A percentile compares a stretch with the other conserved stretches of the same genome.
Evolutionary conservation across 2,888 invertebrate species (phyloP).

Genomic region (Schizaphis graminum): DNA sequence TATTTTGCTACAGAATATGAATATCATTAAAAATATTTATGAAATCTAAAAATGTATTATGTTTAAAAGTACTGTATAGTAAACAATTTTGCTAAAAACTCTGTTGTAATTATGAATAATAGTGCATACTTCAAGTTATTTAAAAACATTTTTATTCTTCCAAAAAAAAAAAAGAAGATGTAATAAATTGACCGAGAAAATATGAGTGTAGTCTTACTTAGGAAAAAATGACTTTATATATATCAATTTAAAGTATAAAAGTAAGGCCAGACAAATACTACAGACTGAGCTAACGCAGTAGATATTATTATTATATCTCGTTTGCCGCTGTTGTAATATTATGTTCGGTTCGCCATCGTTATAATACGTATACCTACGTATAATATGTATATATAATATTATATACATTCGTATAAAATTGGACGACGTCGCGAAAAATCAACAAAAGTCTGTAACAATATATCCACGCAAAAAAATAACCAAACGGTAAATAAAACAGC

Average conservation of each 20-base stretch:
- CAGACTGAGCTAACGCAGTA: not conserved
- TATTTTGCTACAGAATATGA: not conserved
- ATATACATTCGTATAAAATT: not conserved
- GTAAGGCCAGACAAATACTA: not conserved
- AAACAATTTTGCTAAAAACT: not conserved
- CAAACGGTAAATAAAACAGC: constrained; percentile 33
- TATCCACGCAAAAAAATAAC: not conserved
- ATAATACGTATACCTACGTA: not conserved
- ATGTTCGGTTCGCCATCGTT: not conserved
- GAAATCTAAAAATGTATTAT: not conserved
- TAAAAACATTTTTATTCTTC: not conserved
- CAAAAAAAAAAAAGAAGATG: not conserved
- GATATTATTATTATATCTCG: not conserved
- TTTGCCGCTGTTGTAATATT: not conserved
- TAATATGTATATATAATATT: too few species aligned
- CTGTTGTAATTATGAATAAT: not conserved
- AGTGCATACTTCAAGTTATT: not conserved
- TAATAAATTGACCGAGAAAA: not conserved
- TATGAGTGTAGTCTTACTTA: not conserved
- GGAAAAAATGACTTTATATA: not conserved
- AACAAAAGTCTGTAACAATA: not conserved
- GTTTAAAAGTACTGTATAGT: not conserved
- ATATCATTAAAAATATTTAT: not conserved
- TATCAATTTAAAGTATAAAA: not conserved
- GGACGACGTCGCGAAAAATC: not conserved